Evolutionary conservation across 2,113 vertebrate genomes (phyloP).

Genomic region (Neodontobutis hainanensis): DNA sequence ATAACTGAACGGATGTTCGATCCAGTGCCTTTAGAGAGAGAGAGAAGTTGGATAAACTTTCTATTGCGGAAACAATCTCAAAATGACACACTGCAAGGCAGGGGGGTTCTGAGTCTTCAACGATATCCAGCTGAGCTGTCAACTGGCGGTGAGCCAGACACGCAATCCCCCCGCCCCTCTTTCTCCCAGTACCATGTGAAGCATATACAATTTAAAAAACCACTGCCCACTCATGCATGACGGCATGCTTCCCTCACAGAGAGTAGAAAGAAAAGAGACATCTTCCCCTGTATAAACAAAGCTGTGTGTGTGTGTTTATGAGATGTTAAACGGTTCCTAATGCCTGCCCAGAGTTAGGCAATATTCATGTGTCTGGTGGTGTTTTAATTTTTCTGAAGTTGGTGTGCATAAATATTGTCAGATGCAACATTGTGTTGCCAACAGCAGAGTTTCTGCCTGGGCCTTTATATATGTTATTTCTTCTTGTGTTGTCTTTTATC

Average conservation of each 20-base stretch:
- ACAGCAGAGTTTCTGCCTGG: constrained; percentile 42
- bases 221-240: constrained; percentile 81
- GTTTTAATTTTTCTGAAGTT: constrained; percentile 52
- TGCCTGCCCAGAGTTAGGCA: constrained; percentile 65
- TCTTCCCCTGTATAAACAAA: constrained; percentile 71
- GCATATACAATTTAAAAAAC: constrained; percentile 82
- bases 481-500: no score
- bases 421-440: constrained; percentile 55
- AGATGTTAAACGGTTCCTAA: constrained; percentile 73
- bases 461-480: constrained; percentile 4
- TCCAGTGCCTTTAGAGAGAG: constrained; percentile 69
- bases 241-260: constrained; percentile 71
- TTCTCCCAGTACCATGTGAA: constrained; percentile 80
- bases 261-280: constrained; percentile 64
- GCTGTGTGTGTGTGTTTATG: constrained; percentile 71
- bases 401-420: constrained; percentile 71
- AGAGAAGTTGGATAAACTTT: constrained; percentile 96
- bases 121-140: constrained; percentile 94
- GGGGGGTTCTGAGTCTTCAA: constrained; percentile 83
- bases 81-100: constrained; percentile 88
- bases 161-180: constrained; percentile 80
- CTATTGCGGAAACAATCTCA: constrained; percentile 89
- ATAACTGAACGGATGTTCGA: constrained; percentile 80
- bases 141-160: constrained; percentile 91
- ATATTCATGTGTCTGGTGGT: constrained; percentile 59